Base-by-base conservation (phyloP, 2,888 invertebrate genomes). In the Drosophila tanythrix region DNA sequence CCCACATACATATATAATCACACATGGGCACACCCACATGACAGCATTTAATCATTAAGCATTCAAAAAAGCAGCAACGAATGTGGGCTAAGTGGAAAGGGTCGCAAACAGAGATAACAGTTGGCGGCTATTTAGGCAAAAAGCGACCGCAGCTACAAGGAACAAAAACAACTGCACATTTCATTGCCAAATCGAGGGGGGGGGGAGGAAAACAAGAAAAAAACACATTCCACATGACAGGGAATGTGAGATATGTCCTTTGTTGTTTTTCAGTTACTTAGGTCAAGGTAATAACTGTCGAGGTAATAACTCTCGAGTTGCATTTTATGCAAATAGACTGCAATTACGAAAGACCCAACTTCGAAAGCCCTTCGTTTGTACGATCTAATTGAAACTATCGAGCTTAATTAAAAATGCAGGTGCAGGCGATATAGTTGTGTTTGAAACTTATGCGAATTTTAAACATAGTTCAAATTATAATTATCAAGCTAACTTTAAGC, bases 31-130 rank as follows among this genome's bases (percentile, higher is more conserved):
- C 53, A 70, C 46, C 65, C 59, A 75, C 67, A 64, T 79, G 75
- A 66, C 57, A 66, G 68, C 64, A 51, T 80, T 89, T 80, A 69
- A 70, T 83, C 88, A 89, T 89, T 89, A 88, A 88, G 90, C 76
- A 89, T 89, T 86, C 88, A 76, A 78, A 52, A 76, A 71, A 33
- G 53, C 66, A 53, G 63, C 67, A 53, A 27, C 58, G 48, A 21
- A 31, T n/a, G 61, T 50, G 38, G 52, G 29, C 21, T 18, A 64
- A 56, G 43, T 59, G 33, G 33, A 29, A 27, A 27, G 36, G 38
- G 59, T 51, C 46, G 52, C 38, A 43, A 80, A 71, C 69, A 83
- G 56, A 52, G 70, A 31, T 8, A 74, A 68, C 74, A 70, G 74
- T 70, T 81, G 74, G 58, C 51, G 38, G 52, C 64, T 56, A 72